Evolutionary conservation across 2,113 vertebrate genomes (phyloP), one percentile per base, ranked within the genome.

Genomic region (Propithecus coquereli): DNA sequence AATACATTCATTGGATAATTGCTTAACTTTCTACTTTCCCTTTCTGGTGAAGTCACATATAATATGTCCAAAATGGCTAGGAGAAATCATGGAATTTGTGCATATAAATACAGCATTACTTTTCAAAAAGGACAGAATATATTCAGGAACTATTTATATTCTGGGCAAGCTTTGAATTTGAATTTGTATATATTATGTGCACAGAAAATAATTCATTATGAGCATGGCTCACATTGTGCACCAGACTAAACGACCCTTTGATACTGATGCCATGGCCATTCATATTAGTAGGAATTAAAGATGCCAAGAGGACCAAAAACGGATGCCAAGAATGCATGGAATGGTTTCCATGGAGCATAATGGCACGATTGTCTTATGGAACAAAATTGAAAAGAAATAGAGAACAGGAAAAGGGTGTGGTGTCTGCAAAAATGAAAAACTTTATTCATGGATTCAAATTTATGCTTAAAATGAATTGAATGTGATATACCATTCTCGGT

Each of bases 381-480:
- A 74, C 68, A 97, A 97, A 97, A 95, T 37, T 94, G 96, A 96
- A 97, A 94, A 96, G 87, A 95, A 84, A 84, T 94, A 66, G 92
- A 93, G 66, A 77, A 95, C 12, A 6, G 94, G 77, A 95, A 96
- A 97, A 94, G 93, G 96, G 96, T 84, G 92, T 97, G 96, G 96
- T 85, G 87, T 88, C 94, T 94, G 63, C 80, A 95, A 94, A 98
- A 97, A 95, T 97, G 90, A 97, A 97, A 91, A 97, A 97, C 85
- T 92, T 94, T 97, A 96, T 97, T 97, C 96, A 97, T 97, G 88
- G 94, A 97, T 98, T 97, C 92, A 97, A 97, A 97, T 98, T 91
- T 97, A 97, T 96, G 96, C 96, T 95, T 68, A 91, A 96, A 92
- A 92, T 95, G 92, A 97, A 94, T 95, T 97, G 95, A 87, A 96